A percentile compares a stretch with the other conserved stretches of the same genome.
phyloP scores from a whole-genome alignment of 2,797 vertebrate species.

The Pelodytes ibericus region DNA sequence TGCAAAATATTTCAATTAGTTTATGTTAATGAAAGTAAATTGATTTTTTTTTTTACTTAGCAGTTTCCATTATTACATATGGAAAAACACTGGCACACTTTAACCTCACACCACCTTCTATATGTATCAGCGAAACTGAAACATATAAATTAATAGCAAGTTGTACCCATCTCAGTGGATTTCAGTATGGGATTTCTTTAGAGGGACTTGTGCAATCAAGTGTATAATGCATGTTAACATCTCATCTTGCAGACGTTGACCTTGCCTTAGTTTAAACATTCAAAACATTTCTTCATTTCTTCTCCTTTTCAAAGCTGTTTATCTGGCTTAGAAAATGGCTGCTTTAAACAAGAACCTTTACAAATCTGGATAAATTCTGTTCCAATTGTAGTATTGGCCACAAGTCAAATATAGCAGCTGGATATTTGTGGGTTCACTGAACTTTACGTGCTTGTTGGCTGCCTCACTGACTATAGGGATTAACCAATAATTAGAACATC shows the following conservation, averaged over 20 bases:
- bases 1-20: slow-evolving; percentile 24
- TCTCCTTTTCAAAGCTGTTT: slow-evolving; percentile 70
- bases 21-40: slow-evolving; percentile 37
- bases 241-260: slow-evolving; percentile 66
- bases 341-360: slow-evolving; percentile 76
- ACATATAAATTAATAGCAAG: slow-evolving; percentile 55
- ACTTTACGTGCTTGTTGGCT: slow-evolving; percentile 83
- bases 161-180: slow-evolving; percentile 24
- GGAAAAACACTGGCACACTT: slow-evolving; percentile 46
- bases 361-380: slow-evolving; percentile 74
- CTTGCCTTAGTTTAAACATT: slow-evolving; percentile 65
- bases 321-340: slow-evolving; percentile 71
- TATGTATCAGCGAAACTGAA: slow-evolving; percentile 30
- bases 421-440: slow-evolving; percentile 89
- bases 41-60: slow-evolving; percentile 20
- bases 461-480: slow-evolving; percentile 78
- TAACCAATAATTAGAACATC: slow-evolving; percentile 91
- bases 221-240: slow-evolving; percentile 64
- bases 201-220: slow-evolving; percentile 56
- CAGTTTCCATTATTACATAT: slow-evolving; percentile 40
- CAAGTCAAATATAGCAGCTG: slow-evolving; percentile 95
- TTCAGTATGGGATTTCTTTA: slow-evolving; percentile 43
- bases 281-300: slow-evolving; percentile 66
- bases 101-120: slow-evolving; percentile 45
- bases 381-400: slow-evolving; percentile 89